Base-by-base conservation (phyloP, 2,888 invertebrate species). In the Agrotis exclamationis region DNA sequence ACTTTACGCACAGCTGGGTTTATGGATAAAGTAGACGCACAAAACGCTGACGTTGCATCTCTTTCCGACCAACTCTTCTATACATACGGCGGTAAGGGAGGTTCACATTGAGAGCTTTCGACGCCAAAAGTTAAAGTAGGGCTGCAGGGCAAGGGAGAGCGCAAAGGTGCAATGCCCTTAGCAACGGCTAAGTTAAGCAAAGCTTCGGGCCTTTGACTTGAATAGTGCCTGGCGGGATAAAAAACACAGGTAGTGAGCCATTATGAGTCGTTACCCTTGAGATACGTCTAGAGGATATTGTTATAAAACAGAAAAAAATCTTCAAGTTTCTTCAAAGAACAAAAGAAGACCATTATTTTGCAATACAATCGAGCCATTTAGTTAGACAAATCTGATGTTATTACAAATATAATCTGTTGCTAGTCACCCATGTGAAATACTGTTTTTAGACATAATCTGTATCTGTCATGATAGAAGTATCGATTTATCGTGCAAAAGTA, bases 131-230 rank as follows among this genome's bases (percentile, higher is more conserved):
- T 88, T 89, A 94, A 96, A 93, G 94, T 95, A 95, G 96, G 96
- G 96, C 95, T 95, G 91, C 94, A 95, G 95, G 94, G 95, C 93
- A 95, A 95, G 95, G 95, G 95, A 95, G 95, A 94, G 91, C 93
- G 93, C 91, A 89, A 92, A 94, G 94, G 96, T 92, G 94, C 95
- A 95, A 91, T 95, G 96, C 95, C 96, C 96, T 95, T 93, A 92
- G 92, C 89, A 89, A 91, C 89, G 89, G 88, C 93, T 92, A 93
- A 93, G 91, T 89, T 88, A 87, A 93, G 92, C 90, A 91, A 91
- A 92, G 91, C 94, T 93, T 86, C 87, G 92, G 94, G 92, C 89
- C 93, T 95, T 95, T 93, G 94, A 94, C 94, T 94, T 87, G 91
- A 91, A 92, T 89, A 90, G 90, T 86, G 88, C 86, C 85, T 87